A percentile compares a stretch with the other conserved stretches of the same genome.
Conservation (phyloP, 2,113 vertebrate genomes). For the mouse (Mus musculus) region GRCm39 chrX:89066501-89067000, state of each 20-base stretch:
- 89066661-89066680: not conserved
- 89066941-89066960: not conserved
- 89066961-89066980: not conserved
- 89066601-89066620: not conserved
- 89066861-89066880: not conserved
- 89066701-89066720: not conserved
- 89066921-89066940: not conserved
- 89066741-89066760: not conserved
- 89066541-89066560: not conserved
- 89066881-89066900: not conserved
- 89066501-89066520: not conserved
- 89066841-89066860: not conserved
- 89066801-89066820: not conserved
- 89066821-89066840: too few species aligned
- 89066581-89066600: not conserved
- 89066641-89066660: not conserved
- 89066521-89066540: not conserved
- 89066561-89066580: not conserved
- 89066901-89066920: not conserved
- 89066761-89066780: not conserved
- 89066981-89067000: not conserved
- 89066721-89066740: not conserved
- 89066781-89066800: not conserved
- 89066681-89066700: conserved; percentile 1
- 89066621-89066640: not conserved